Base-by-base conservation (phyloP, 2,797 vertebrate genomes). In the Rhodeus uyekii region DNA sequence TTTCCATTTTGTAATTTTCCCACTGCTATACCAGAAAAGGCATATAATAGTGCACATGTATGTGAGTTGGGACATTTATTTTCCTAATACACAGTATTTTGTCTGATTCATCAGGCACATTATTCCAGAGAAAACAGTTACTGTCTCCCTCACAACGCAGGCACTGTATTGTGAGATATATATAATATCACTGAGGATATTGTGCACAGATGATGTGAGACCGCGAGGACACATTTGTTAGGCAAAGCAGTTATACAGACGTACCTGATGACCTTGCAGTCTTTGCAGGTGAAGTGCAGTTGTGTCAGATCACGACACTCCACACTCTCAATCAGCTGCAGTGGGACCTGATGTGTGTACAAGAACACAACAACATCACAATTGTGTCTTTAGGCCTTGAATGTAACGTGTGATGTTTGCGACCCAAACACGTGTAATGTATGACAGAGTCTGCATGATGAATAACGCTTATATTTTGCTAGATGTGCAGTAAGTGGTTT, bases 201-300 rank as follows among this genome's bases (percentile, higher is more conserved):
- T 4, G 53, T 39, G 9, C 5, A 14, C 38, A 16, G 2, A 14
- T n/a, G 1, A 2, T 14, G 55, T 27, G n/a, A 58, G 8, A 10
- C 34, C 39, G 29, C 3, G 55, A 91, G 92, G 39, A 63, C 74
- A 58, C 42, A 27, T 67, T 39, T 61, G 65, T 48, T 44, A 75
- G 46, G 8, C n/a, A 38, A 36, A 77, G 60, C 75, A 46, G 24
- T 46, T n/a, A 46, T 1, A 34, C 39, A 27, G 5, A 16, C 36
- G 0, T 94, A 99, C 98, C 98, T 97, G 92, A 98, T 95, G 58
- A 99, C 94, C 92, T 99, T 99, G 91, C 98, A 98, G 94, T 99
- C 98, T 91, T 99, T 99, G 90, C 97, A 99, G 86, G 96, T 97
- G 91, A 99, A 93, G 50, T 98, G 97, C 84, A 99, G 96, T 84